A percentile compares a stretch with the other conserved stretches of the same genome.
phyloP scores from a whole-genome alignment of 2,888 invertebrate genomes.

The Operophtera brumata region DNA sequence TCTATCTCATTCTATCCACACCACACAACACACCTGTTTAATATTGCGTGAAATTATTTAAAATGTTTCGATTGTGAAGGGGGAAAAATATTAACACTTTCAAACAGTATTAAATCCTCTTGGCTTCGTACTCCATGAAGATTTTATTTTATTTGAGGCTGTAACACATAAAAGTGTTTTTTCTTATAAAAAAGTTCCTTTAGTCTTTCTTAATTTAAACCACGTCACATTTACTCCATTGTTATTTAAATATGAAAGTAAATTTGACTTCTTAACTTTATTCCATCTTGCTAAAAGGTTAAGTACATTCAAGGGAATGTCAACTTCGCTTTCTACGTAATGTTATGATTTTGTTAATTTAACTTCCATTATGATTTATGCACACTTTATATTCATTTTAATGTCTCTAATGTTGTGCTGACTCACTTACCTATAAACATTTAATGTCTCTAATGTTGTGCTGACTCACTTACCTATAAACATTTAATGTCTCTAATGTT shows the following conservation, averaged over 20 bases:
- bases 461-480: too few relatives aligned
- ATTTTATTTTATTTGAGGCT: too few relatives aligned
- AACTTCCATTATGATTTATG: neutral
- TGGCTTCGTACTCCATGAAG: too few relatives aligned
- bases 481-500: too few relatives aligned
- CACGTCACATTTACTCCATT: neutral
- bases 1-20: too few relatives aligned
- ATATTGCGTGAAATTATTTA: too few relatives aligned
- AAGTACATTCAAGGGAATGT: neutral
- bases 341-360: slow-evolving; percentile 5
- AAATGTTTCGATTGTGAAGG: too few relatives aligned
- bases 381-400: neutral
- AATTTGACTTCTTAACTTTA: neutral
- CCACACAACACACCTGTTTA: too few relatives aligned
- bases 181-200: neutral
- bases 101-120: too few relatives aligned
- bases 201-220: neutral
- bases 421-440: too few relatives aligned
- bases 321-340: slow-evolving; percentile 7
- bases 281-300: slow-evolving; percentile 12
- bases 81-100: too few relatives aligned
- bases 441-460: too few relatives aligned
- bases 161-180: neutral
- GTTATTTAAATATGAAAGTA: neutral
- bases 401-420: neutral